Evolutionary conservation across 2,797 vertebrate genomes (phyloP).

Genomic region (Pangasius macronema): DNA sequence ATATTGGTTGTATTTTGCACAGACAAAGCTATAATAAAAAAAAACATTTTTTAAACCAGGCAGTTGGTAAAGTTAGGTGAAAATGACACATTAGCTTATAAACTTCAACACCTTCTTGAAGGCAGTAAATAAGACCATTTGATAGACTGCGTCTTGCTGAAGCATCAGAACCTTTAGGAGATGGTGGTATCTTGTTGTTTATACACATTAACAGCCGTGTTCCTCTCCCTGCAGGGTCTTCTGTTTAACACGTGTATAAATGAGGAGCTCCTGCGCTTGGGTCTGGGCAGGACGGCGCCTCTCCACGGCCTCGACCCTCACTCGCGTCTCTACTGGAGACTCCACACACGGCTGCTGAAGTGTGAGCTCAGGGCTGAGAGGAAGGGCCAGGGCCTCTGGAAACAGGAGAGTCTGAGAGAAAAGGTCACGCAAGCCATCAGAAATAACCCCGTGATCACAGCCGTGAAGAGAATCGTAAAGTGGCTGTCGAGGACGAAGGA

Average conservation of each 20-base stretch:
- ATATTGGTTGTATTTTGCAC: background rate
- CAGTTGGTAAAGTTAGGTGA: too few species aligned
- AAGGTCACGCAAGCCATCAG: slow-evolving; percentile 60
- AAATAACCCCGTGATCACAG: slow-evolving; percentile 59
- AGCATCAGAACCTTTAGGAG: background rate
- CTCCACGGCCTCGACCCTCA: slow-evolving; percentile 75
- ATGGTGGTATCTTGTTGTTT: background rate
- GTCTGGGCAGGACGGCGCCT: slow-evolving; percentile 81
- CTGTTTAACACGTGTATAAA: slow-evolving; percentile 81
- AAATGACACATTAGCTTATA: too few species aligned
- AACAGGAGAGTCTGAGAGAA: slow-evolving; percentile 76
- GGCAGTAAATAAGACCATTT: background rate
- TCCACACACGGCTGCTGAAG: slow-evolving; percentile 84
- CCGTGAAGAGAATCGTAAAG: slow-evolving; percentile 67
- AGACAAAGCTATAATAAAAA: too few species aligned
- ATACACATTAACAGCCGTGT: background rate
- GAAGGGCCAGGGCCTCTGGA: slow-evolving; percentile 87
- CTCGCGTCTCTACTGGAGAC: slow-evolving; percentile 81
- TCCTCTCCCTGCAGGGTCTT: slow-evolving; percentile 70
- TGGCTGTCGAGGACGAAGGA: slow-evolving; percentile 53
- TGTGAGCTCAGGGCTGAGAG: slow-evolving; percentile 86
- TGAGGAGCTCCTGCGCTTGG: slow-evolving; percentile 83
- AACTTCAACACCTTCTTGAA: background rate
- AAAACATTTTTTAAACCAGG: too few species aligned
- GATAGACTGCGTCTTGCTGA: background rate